Percentiles rank a stretch among this genome's conserved stretches.
Evolutionary conservation across 2,797 vertebrate genomes (phyloP).

Genomic region (Micrastur ruficollis): DNA sequence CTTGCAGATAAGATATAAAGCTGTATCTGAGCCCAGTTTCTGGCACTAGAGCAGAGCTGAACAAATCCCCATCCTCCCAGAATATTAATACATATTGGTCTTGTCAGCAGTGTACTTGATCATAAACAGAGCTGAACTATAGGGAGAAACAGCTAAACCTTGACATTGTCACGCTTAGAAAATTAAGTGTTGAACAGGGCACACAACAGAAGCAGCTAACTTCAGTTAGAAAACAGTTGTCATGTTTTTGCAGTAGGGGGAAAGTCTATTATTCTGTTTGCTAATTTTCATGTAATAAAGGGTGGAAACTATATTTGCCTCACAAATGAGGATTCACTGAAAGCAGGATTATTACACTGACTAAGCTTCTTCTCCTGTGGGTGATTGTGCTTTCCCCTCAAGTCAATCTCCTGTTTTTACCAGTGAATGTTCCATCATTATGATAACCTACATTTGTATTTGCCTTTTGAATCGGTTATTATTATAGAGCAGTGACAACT

Average conservation of each 20-base stretch:
- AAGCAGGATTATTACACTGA: background rate
- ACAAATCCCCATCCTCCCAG: background rate
- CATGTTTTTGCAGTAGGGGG: background rate
- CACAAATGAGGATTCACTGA: background rate
- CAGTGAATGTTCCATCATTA: background rate
- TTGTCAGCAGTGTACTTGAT: background rate
- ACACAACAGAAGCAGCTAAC: background rate
- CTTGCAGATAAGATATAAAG: background rate
- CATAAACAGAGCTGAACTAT: background rate
- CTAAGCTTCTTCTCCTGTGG: background rate
- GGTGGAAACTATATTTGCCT: background rate
- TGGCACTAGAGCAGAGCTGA: background rate
- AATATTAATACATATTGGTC: background rate
- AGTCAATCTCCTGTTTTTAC: background rate
- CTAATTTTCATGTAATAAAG: background rate
- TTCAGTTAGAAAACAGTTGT: background rate
- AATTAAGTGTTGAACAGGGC: background rate
- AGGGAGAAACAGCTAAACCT: background rate
- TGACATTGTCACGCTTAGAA: background rate
- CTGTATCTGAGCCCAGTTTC: background rate
- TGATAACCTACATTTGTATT: background rate
- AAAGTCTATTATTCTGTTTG: background rate
- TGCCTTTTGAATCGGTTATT: background rate
- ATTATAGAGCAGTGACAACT: background rate
- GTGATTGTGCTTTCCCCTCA: background rate